These are phyloP conservation scores for Sturmia bella DNA, from an alignment of 2,888 invertebrate genomes.

Conservation along the genomic window DNA sequence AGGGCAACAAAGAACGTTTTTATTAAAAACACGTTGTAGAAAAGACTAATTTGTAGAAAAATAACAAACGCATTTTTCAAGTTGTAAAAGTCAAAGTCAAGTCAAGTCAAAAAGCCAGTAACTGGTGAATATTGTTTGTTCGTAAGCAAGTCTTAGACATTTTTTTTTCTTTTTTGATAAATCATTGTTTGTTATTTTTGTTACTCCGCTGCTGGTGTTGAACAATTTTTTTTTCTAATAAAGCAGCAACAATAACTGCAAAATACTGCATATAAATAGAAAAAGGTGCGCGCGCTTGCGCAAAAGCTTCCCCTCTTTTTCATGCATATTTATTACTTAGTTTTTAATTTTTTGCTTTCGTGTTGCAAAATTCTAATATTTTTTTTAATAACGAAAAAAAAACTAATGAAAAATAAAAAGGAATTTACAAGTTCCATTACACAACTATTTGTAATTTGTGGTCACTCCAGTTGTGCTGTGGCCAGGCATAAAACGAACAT, in stretches of 20 bases:
- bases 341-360: background rate
- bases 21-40: constrained; percentile 35
- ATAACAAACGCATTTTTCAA: constrained; percentile 44
- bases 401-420: no score
- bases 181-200: no score
- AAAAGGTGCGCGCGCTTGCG: constrained; percentile 45
- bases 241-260: constrained; percentile 13
- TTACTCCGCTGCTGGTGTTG: background rate
- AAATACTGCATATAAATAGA: background rate
- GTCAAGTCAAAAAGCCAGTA: background rate
- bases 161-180: background rate
- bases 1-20: constrained; percentile 38
- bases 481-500: no score
- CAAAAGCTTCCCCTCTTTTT: constrained; percentile 26
- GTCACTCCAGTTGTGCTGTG: no score
- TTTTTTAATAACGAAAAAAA: background rate
- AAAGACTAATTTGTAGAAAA: constrained; percentile 30
- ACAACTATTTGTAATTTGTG: no score
- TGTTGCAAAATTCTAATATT: constrained; percentile 35
- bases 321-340: constrained; percentile 8
- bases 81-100: constrained; percentile 32
- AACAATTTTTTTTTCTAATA: background rate
- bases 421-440: constrained; percentile 26
- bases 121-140: constrained; percentile 16
- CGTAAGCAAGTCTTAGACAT: background rate